Evolutionary conservation across 2,113 vertebrate species (phyloP).

Genomic region (Lampris incognitus): DNA sequence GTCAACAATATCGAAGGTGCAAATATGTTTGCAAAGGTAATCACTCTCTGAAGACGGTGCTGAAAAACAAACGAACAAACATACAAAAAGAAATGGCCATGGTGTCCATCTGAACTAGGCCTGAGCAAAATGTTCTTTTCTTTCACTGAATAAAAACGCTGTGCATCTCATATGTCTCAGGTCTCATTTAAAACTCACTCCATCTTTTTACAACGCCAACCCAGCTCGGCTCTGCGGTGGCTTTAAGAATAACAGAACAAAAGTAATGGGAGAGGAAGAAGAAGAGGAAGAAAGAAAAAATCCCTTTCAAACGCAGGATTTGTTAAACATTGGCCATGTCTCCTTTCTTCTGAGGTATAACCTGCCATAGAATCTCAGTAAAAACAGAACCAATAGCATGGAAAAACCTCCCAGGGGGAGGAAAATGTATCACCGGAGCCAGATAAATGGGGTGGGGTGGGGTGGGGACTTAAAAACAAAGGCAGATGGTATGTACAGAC

Average conservation of each 20-base stretch:
- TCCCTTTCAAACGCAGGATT: conserved; percentile 25
- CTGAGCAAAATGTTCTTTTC: conserved; percentile 9
- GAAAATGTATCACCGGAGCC: conserved; percentile 20
- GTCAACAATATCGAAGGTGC: conserved; percentile 28
- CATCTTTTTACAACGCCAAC: conserved; percentile 55
- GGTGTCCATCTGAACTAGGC: conserved; percentile 13
- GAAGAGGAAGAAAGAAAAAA: neutral
- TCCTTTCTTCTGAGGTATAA: conserved; percentile 36
- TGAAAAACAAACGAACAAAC: conserved; percentile 30
- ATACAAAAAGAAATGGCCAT: neutral
- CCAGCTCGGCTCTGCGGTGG: conserved; percentile 11
- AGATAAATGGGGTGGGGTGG: conserved; percentile 24
- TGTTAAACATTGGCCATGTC: conserved; percentile 35
- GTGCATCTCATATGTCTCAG: conserved; percentile 45
- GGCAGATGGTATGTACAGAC: conserved; percentile 31
- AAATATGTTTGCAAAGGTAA: conserved; percentile 30
- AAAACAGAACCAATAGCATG: conserved; percentile 17
- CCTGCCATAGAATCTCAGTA: neutral
- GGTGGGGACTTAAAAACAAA: conserved; percentile 16
- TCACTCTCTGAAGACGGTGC: conserved; percentile 23
- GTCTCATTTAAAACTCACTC: conserved; percentile 55
- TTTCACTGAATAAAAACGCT: conserved; percentile 27
- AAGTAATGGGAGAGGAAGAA: conserved; percentile 11
- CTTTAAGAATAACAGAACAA: conserved; percentile 46
- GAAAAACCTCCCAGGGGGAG: conserved; percentile 18